These are phyloP conservation scores for Axinella damicornis DNA, from an alignment of 37 sponge, comb jelly and placozoan species.

Conservation along the genomic window DNA sequence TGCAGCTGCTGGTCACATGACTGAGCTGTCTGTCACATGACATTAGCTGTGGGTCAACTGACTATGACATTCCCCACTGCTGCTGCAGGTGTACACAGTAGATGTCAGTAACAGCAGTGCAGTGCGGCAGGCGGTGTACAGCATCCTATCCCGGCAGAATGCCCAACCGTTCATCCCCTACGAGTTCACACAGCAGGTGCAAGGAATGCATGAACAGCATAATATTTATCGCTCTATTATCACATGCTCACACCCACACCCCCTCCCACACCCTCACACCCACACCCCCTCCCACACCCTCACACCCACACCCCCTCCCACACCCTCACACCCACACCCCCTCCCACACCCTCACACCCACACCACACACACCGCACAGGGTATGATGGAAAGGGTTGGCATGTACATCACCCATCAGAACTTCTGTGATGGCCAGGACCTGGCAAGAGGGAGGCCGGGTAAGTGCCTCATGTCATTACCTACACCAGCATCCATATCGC, in stretches of 20 bases:
- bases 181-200: constrained; percentile 75
- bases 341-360: neutral
- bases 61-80: neutral
- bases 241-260: no score
- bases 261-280: neutral
- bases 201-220: neutral
- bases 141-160: constrained; percentile 24
- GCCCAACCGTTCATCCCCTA: constrained; percentile 57
- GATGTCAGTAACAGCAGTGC: constrained; percentile 43
- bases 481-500: no score
- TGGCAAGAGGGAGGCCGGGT: constrained; percentile 53
- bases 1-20: neutral
- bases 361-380: constrained; percentile 19
- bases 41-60: neutral
- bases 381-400: constrained; percentile 76
- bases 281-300: neutral
- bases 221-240: no score
- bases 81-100: constrained; percentile 75
- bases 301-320: neutral
- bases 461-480: neutral
- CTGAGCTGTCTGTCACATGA: no score
- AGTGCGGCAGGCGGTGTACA: constrained; percentile 42
- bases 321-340: neutral
- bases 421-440: constrained; percentile 79
- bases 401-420: constrained; percentile 53